Base-by-base conservation (phyloP, 2,797 vertebrate genomes). In the Phylloscopus collybita region DNA sequence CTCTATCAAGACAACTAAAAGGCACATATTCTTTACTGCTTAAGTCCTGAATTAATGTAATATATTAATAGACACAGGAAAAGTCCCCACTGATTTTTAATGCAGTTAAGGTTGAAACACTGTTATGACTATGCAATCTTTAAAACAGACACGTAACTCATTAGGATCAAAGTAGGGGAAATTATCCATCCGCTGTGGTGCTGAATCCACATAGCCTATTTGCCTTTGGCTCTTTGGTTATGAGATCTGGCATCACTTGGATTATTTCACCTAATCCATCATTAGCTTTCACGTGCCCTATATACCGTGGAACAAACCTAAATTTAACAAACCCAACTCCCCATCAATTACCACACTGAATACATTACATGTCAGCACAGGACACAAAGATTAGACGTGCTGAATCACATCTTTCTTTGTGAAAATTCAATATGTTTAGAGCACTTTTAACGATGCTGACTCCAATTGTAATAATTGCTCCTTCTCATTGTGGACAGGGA, bases 221-320 rank as follows among this genome's bases (percentile, higher is more conserved):
- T 97, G 96, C 92, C 93, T 96, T 85, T 65, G 90, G 83, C 88
- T 97, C 81, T 95, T 91, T 47, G 61, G 84, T 91, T 96, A 96
- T 81, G 83, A 96, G 93, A 93, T 92, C 95, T 79, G 81, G 92
- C 76, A 96, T 79, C 88, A 85, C 89, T 94, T 84, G 75, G 94
- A 96, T 97, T 97, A 97, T 94, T 94, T 95, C 91, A 83, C 83
- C 57, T 97, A 95, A 95, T 96, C 95, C 92, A 95, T 96, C 94
- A 95, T 97, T 96, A 95, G 90, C 93, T 95, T 95, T 95, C 95
- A 92, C 44, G 1, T 94, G 96, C 84, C 95, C 94, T 95, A 96
- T 72, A 96, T 92, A 92, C 80, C 40, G 15, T 76, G 62, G 84
- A 90, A 91, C 65, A 90, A 93, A 93, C 91, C 94, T 88, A 83